Evolutionary conservation across 2,888 invertebrate genomes (phyloP), one percentile per base, ranked within the genome.

Genomic region (Theretra japonica): DNA sequence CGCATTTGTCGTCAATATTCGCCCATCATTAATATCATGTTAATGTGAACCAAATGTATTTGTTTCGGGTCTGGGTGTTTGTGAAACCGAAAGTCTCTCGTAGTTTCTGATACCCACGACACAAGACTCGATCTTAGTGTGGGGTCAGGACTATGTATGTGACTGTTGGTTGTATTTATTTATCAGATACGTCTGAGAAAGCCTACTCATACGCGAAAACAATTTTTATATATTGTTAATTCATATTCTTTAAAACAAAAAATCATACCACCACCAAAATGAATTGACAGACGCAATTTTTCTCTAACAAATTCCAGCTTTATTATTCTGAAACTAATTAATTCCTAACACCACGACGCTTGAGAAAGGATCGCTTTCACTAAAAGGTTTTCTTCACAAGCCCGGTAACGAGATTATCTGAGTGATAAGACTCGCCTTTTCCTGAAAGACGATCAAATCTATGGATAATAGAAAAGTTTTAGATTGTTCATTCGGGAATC

Each of bases 321-420:
- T 65, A 48, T 65, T 65, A 48, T 65, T 48, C 23, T 48, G 7
- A 23, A 65, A 65, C 48, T 65, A 65, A 65, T 65, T 65, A 65
- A 65, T 65, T 65, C 41, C 41, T 23, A 65, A 65, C 48, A 48
- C 65, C 65, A 6, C 48, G 23, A 41, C 23, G 41, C 8, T 33
- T n/a, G 30, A 6, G n/a, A 60, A 19, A 41, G 15, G 41, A 48
- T 48, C 65, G 23, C 65, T 48, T 65, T 41, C 62, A 33, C 41
- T 25, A 65, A 65, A 17, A 41, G 65, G 23, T 41, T 48, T 65
- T 48, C 65, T 65, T 65, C 48, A 17, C 65, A 65, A 6, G 65
- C 65, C 23, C 60, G 28, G n/a, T 21, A 41, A 41, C 65, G 6
- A 65, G 23, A 65, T 65, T 23, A 65, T 65, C 41, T 65, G 8